phyloP scores from a whole-genome alignment of 2,888 invertebrate species.

The Chymomyza procnemis region DNA sequence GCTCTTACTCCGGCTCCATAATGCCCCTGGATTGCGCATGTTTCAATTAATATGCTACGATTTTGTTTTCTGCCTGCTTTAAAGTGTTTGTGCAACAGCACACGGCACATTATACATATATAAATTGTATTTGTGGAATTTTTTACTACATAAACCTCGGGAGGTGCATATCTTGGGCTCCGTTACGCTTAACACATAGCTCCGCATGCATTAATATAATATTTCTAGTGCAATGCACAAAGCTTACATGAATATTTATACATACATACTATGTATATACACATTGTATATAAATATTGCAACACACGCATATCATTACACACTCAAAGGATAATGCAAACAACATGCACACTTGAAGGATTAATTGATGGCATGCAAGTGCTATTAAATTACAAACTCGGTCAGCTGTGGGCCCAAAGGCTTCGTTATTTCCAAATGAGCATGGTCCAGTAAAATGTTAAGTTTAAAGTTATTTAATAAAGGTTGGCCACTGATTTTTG shows the following conservation, averaged over 20 bases:
- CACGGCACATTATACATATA: not conserved
- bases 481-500: too few species aligned
- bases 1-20: not conserved
- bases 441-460: not conserved
- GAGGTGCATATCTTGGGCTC: not conserved
- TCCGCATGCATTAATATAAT: conserved; percentile 48
- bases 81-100: conserved; percentile 14
- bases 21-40: conserved; percentile 5
- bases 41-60: conserved; percentile 40
- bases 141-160: not conserved
- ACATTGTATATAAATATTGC: conserved; percentile 12
- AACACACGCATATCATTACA: conserved; percentile 15
- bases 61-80: conserved; percentile 26
- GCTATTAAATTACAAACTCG: conserved; percentile 36
- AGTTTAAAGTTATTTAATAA: not conserved
- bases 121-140: not conserved
- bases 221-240: conserved; percentile 44
- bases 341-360: conserved; percentile 44
- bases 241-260: conserved; percentile 44
- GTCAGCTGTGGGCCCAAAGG: not conserved
- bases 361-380: conserved; percentile 54
- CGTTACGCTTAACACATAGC: not conserved
- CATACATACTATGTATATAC: too few species aligned
- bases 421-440: not conserved
- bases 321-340: conserved; percentile 11